phyloP scores from a whole-genome alignment of 35 echinoderm and acorn worm genomes.

The Diadema setosum region DNA sequence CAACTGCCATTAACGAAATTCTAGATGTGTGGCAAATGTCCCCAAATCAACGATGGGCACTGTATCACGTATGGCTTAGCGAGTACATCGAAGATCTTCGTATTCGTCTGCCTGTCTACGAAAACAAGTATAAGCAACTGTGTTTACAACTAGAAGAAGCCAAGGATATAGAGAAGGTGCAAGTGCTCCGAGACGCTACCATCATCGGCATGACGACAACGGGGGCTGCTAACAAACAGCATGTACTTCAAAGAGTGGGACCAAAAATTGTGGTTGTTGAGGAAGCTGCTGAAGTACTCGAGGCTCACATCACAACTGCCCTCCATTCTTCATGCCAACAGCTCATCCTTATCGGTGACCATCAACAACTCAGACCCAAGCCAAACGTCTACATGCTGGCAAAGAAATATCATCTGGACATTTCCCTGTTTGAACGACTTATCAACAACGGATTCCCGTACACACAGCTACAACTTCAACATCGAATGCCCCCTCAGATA shows the following conservation, averaged over 20 bases:
- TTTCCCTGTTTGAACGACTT: slow-evolving; percentile 88
- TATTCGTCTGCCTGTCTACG: background rate
- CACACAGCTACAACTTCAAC: slow-evolving; percentile 51
- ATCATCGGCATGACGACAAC: slow-evolving; percentile 93
- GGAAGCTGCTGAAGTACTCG: slow-evolving; percentile 92
- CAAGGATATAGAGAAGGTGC: slow-evolving; percentile 25
- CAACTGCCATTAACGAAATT: background rate
- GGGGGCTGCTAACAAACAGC: slow-evolving; percentile 63
- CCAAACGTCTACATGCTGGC: slow-evolving; percentile 83
- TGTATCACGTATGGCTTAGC: slow-evolving; percentile 55
- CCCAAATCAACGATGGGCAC: slow-evolving; percentile 49
- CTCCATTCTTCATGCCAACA: slow-evolving; percentile 55
- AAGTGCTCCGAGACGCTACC: slow-evolving; percentile 25
- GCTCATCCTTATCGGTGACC: slow-evolving; percentile 91
- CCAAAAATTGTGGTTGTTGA: slow-evolving; percentile 85
- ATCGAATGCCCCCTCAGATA: slow-evolving; percentile 85
- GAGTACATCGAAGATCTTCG: background rate
- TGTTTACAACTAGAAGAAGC: slow-evolving; percentile 36
- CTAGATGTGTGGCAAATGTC: slow-evolving; percentile 35
- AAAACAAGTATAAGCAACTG: slow-evolving; percentile 25
- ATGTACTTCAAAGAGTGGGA: slow-evolving; percentile 40
- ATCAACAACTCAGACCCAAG: slow-evolving; percentile 87
- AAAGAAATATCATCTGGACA: slow-evolving; percentile 65
- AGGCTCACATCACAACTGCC: slow-evolving; percentile 71
- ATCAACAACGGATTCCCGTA: slow-evolving; percentile 72